Evolutionary conservation across 2,797 vertebrate species (phyloP).

Genomic region (Gadopsis bispinosus): DNA sequence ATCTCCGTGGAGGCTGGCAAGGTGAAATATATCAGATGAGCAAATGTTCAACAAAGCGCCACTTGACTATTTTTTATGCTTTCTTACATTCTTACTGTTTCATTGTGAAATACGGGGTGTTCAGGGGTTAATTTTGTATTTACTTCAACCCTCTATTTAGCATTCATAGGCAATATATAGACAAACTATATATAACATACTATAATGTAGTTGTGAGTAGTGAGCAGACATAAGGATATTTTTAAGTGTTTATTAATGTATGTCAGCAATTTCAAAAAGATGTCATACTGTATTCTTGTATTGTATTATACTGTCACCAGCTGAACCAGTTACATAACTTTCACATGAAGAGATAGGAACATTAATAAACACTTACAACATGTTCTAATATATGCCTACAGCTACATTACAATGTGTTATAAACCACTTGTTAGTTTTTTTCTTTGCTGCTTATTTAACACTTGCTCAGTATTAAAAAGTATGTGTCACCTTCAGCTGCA

Average conservation of each 20-base stretch:
- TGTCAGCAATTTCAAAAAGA: background rate
- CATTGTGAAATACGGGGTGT: no score
- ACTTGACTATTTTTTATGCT: no score
- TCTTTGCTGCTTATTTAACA: background rate
- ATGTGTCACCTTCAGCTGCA: slow-evolving; percentile 2
- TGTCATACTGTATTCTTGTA: background rate
- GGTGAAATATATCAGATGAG: slow-evolving; percentile 36
- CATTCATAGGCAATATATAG: background rate
- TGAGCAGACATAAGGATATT: background rate
- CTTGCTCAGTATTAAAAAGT: background rate
- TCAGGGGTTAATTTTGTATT: no score
- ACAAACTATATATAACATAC: background rate
- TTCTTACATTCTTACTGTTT: no score
- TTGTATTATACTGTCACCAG: background rate
- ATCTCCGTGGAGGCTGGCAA: background rate
- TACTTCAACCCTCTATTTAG: background rate
- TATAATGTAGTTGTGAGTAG: background rate
- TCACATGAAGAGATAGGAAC: background rate
- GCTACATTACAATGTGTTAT: background rate
- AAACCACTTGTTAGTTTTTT: background rate
- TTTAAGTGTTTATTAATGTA: no score
- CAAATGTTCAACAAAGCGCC: background rate
- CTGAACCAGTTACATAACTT: background rate
- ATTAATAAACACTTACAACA: background rate
- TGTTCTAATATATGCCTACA: background rate